Percentiles rank a stretch among this genome's conserved stretches.
phyloP scores from a whole-genome alignment of 1,140 invertebrate species.

The Drosophila persimilis region DNA sequence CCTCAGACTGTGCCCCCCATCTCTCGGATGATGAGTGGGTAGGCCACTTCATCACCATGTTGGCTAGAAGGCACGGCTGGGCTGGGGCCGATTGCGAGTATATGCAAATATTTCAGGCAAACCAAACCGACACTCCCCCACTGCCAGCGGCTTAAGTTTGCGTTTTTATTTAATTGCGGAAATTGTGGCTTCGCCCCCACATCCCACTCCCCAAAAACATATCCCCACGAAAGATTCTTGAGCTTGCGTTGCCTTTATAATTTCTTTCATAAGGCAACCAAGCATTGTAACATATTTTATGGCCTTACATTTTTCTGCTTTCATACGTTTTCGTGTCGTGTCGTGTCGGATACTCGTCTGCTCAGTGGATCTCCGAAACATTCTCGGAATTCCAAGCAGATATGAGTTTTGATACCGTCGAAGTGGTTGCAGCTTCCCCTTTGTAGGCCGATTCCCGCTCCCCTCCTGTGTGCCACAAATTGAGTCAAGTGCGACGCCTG shows the following conservation, averaged over 20 bases:
- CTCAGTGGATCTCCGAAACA: conserved; percentile 37
- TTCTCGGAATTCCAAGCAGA: conserved; percentile 75
- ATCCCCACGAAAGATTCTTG: conserved; percentile 34
- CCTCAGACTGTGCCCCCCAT: conserved; percentile 27
- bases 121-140: conserved; percentile 65
- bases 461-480: conserved; percentile 43
- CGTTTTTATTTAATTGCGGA: conserved; percentile 82
- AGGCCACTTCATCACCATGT: conserved; percentile 50
- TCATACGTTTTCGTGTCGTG: conserved; percentile 61
- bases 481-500: conserved; percentile 72
- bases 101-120: conserved; percentile 76
- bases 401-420: conserved; percentile 72
- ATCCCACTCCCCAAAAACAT: conserved; percentile 1
- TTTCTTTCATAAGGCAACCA: conserved; percentile 76
- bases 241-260: conserved; percentile 65
- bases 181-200: conserved; percentile 65
- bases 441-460: not conserved
- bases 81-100: conserved; percentile 38
- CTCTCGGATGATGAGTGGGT: conserved; percentile 36
- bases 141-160: conserved; percentile 72
- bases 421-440: conserved; percentile 52
- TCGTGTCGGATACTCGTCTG: not conserved
- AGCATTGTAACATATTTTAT: conserved; percentile 81
- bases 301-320: conserved; percentile 70
- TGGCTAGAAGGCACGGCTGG: not conserved